Percentiles rank a stretch among this genome's conserved stretches.
Evolutionary conservation across 2,113 vertebrate species (phyloP).

Genomic region (Setophaga kirtlandii): DNA sequence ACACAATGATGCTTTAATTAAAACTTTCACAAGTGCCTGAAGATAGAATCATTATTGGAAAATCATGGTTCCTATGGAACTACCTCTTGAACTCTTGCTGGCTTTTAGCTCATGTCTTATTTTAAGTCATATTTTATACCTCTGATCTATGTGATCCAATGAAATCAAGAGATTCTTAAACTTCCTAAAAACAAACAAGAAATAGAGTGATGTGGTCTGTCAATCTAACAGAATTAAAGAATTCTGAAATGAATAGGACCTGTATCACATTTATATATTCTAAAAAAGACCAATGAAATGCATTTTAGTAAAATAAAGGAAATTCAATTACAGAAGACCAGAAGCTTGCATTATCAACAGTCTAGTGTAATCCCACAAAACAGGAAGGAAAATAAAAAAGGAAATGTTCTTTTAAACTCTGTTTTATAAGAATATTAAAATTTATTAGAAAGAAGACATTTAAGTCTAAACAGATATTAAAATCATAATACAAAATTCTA

Average conservation of each 20-base stretch:
- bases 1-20: not conserved
- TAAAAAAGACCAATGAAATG: not conserved
- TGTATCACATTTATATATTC: not conserved
- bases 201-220: not conserved
- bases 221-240: not conserved
- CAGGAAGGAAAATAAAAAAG: conserved; percentile 12
- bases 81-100: not conserved
- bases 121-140: not conserved
- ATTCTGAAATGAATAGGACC: not conserved
- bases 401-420: not conserved
- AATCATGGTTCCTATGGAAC: not conserved
- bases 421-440: not conserved
- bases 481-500: not conserved
- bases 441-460: not conserved
- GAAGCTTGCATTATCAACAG: not conserved
- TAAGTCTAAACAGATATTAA: not conserved
- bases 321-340: conserved; percentile 24
- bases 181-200: not conserved
- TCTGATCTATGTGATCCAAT: not conserved
- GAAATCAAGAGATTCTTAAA: not conserved
- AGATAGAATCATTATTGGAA: not conserved
- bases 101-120: not conserved
- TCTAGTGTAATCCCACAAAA: not conserved
- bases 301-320: not conserved
- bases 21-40: not conserved